Evolutionary conservation across 2,113 vertebrate genomes (phyloP).

Genomic region (Epinephelus cyanopodus): DNA sequence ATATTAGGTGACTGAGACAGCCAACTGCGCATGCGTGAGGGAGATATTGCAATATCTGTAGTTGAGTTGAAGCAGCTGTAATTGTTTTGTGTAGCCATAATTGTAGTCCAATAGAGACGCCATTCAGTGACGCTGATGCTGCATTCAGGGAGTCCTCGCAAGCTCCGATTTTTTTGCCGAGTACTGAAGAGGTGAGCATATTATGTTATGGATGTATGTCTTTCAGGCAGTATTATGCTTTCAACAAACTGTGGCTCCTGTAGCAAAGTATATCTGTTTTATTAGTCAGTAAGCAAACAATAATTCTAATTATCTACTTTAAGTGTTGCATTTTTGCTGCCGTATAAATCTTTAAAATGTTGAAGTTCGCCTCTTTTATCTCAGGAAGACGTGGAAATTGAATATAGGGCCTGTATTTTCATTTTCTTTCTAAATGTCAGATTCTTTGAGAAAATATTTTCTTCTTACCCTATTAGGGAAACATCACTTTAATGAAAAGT

Average conservation of each 20-base stretch:
- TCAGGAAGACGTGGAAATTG: no score
- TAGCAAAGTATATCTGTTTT: no score
- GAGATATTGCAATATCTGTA: conserved; percentile 24
- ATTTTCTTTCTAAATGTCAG: no score
- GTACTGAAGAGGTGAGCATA: neutral
- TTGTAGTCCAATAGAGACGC: conserved; percentile 60
- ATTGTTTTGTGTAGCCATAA: conserved; percentile 50
- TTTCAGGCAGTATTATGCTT: neutral
- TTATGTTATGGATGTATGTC: neutral
- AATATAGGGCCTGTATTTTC: no score
- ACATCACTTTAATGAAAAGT: no score
- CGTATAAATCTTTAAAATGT: no score
- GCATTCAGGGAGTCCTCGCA: conserved; percentile 33
- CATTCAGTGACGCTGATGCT: conserved; percentile 49
- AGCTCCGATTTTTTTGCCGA: neutral
- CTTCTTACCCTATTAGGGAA: no score
- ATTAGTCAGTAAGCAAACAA: neutral
- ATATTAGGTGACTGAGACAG: conserved; percentile 30
- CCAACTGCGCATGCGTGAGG: conserved; percentile 41
- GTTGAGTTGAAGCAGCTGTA: conserved; percentile 1
- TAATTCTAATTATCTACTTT: neutral
- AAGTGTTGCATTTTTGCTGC: no score
- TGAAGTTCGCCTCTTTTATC: no score
- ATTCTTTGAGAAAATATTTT: no score
- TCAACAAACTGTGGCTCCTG: neutral